Base-by-base conservation (phyloP, 2,888 invertebrate species). In the Belgica antarctica region DNA sequence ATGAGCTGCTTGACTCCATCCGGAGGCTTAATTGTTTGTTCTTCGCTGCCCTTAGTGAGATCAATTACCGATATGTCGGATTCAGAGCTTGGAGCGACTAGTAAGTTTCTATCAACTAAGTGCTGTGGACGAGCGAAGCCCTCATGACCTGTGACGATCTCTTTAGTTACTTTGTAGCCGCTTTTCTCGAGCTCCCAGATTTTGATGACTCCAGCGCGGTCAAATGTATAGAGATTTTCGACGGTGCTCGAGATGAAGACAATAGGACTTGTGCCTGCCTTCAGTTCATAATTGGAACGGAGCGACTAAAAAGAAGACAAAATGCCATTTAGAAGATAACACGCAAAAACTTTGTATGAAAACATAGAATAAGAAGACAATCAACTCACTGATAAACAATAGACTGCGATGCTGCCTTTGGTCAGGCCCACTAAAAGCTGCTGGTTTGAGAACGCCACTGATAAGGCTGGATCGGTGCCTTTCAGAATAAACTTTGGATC, bases 401-500 rank as follows among this genome's bases (percentile, higher is more conserved):
- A 69, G 7, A 69, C 10, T 25, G 52, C 31, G 12, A 69, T 36
- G 22, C 25, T 59, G 10, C 92, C 92, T 77, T 85, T 86, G 77
- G 87, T 85, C 31, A 89, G 87, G 72, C 90, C 90, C 75, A 88
- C 89, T 76, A 89, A 84, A 75, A 92, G 81, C 76, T 86, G 85
- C 73, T 84, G 83, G 73, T 84, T 83, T 77, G 87, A 86, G 76
- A 90, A 91, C 74, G 87, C 85, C 74, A 91, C 76, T 74, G 88
- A 87, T 77, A 89, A 88, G 46, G 91, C 85, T 72, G 87, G 84
- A 71, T 85, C 86, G 1, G 22, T 12, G 17, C 17, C 17, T 12
- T 69, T 57, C 5, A 69, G 10, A 22, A 19, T 24, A 19, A 15
- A 59, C 1, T 19, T 19, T 10, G 69, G 36, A 34, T 69, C 69